Base-by-base conservation (phyloP, 1,140 invertebrate genomes). In the Cyrtorhinus lividipennis region DNA sequence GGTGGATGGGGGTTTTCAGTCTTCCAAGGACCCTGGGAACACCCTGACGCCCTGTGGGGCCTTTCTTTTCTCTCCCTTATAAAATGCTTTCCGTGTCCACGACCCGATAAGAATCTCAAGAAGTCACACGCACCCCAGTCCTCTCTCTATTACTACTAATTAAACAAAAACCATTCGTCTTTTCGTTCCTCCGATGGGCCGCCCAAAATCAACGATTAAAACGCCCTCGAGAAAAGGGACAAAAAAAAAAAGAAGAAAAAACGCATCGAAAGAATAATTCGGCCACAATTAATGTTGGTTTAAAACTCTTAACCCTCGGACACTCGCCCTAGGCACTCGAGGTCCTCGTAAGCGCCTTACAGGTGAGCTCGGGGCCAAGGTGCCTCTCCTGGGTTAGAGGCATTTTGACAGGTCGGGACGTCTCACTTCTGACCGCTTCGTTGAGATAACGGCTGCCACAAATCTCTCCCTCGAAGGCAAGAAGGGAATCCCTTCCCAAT, bases 61-160 rank as follows among this genome's bases (percentile, higher is more conserved):
- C 58, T 15, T 30, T 15, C n/a, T n/a, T 22, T 22, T 20, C 20
- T 53, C 20, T 23, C 45, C 60, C 61, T 53, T 48, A 62, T 62
- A 62, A 62, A 62, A 62, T 62, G 61, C 61, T 62, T 62, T 62
- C 61, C 61, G 61, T 62, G 61, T 62, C 61, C 61, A 53, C 48
- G 10, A 10, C 18, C n/a, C 5, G 46, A 26, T 48, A 27, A 62
- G 13, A 8, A 62, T 56, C 44, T 60, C 27, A 20, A 30, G 24
- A 23, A 48, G 45, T 60, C 44, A 48, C 61, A 12, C 44, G 44
- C 44, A 46, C 61, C 61, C 45, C 46, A 46, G 27, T 59, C 24
- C 12, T 22, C 58, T 59, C 58, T 59, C 58, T 59, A 59, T 59
- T 59, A 59, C 58, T 27, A 59, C 58, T 59, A 59, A 59, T 59